Evolutionary conservation across 1,140 invertebrate genomes (phyloP), one percentile per base, ranked within the genome.

Genomic region (Micrasema minimum): DNA sequence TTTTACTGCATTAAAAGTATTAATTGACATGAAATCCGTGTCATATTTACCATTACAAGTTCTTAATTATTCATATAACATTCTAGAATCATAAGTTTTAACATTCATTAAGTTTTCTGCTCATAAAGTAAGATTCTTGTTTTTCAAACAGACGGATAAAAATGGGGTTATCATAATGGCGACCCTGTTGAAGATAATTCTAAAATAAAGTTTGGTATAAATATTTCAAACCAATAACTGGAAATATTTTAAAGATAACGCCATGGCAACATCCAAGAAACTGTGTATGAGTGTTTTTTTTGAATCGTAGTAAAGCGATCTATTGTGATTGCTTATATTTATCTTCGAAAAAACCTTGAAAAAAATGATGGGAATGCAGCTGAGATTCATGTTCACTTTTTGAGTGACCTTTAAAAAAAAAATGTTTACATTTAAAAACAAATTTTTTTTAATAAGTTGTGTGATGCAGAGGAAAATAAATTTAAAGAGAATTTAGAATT

Each of bases 341-440:
- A 11, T 62, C 73, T 65, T 86, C 80, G 1, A 87, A 68, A 68
- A 81, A 88, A 62, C 81, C 26, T 31, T 80, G 67, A 87, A 87
- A 23, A 88, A 77, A 7, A n/a, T n/a, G 85, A 86, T 45, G 85
- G 81, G 43, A 87, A 83, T 26, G 84, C 82, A 41, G 82, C 78
- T 81, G 85, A 0, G 86, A 87, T 22, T 85, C 87, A 84, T 86
- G 85, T 74, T 87, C 87, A 66, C 87, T 86, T 65, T 85, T 82
- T 6, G 72, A 66, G 75, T 85, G 82, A 18, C 86, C 82, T 83
- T 71, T 14, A 80, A 76, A 23, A 62, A 57, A 57, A 46, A 61
- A 45, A 72, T 67, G 69, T 31, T 31, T 31, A 31, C 7, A 31
- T n/a, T n/a, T n/a, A n/a, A n/a, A n/a, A n/a, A n/a, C n/a, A n/a